A percentile compares a stretch with the other conserved stretches of the same genome.
These are phyloP conservation scores for Eidolon dupreanum DNA, from an alignment of 2,797 vertebrate genomes.

Conservation along the genomic window DNA sequence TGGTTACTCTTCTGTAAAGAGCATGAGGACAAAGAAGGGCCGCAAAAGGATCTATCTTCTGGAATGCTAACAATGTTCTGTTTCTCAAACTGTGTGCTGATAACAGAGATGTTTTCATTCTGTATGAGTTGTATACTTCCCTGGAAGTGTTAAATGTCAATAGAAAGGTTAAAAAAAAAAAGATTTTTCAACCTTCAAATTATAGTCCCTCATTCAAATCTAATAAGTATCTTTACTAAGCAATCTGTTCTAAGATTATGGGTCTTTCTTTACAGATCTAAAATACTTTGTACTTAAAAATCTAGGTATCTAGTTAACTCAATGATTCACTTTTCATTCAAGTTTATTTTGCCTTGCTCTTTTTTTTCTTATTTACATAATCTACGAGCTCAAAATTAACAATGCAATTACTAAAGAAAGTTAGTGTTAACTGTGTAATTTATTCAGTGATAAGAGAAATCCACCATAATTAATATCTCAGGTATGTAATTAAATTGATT, in stretches of 20 bases:
- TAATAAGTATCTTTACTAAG: not conserved
- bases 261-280: not conserved
- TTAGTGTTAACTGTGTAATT: not conserved
- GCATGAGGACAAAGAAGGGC: not conserved
- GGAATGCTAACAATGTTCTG: not conserved
- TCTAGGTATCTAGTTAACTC: not conserved
- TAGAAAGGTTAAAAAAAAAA: not conserved
- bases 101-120: not conserved
- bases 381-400: conserved; percentile 26
- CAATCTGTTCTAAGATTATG: not conserved
- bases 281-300: conserved; percentile 16
- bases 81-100: not conserved
- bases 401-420: not conserved
- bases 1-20: not conserved
- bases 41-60: not conserved
- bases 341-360: not conserved
- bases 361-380: not conserved
- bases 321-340: not conserved
- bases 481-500: not conserved
- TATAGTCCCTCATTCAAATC: not conserved
- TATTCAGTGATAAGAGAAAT: not conserved
- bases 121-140: not conserved
- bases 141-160: not conserved
- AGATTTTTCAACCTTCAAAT: not conserved
- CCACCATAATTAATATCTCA: not conserved